Conservation (phyloP, 1,140 invertebrate species). For the Diorhabda carinulata region DNA sequence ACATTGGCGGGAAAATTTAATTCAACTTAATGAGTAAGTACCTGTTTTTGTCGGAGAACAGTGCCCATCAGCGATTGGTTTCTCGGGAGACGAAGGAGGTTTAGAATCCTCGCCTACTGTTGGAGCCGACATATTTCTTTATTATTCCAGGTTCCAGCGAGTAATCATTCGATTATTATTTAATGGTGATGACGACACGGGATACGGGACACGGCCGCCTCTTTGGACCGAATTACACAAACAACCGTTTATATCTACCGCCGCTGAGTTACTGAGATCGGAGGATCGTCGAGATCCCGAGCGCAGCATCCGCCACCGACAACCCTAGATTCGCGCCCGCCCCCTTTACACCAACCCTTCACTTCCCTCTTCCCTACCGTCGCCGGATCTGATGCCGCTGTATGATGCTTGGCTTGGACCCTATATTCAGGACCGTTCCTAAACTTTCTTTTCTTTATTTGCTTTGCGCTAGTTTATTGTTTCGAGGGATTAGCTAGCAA, state of each 20-base stretch:
- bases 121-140: slow-evolving; percentile 12
- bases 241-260: slow-evolving; percentile 16
- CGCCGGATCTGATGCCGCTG: slow-evolving; percentile 5
- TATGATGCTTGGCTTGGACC: neutral
- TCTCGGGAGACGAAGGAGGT: slow-evolving; percentile 10
- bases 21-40: slow-evolving; percentile 3
- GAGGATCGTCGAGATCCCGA: slow-evolving; percentile 14
- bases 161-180: neutral
- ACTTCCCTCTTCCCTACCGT: slow-evolving; percentile 12
- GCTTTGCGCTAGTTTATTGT: too few species aligned
- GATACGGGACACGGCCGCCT: slow-evolving; percentile 10
- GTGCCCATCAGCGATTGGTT: slow-evolving; percentile 17
- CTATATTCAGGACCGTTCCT: neutral
- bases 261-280: slow-evolving; percentile 20
- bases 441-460: neutral
- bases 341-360: slow-evolving; percentile 16
- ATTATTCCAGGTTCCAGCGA: slow-evolving; percentile 9
- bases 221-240: slow-evolving; percentile 10
- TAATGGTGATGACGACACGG: slow-evolving; percentile 8
- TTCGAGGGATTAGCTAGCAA: too few species aligned
- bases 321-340: slow-evolving; percentile 17
- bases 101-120: slow-evolving; percentile 10
- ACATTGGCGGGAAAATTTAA: neutral
- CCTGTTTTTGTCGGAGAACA: slow-evolving; percentile 19
- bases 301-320: slow-evolving; percentile 19